These are phyloP conservation scores for Bombus sibiricus DNA, from an alignment of 1,140 invertebrate genomes.

Conservation along the genomic window DNA sequence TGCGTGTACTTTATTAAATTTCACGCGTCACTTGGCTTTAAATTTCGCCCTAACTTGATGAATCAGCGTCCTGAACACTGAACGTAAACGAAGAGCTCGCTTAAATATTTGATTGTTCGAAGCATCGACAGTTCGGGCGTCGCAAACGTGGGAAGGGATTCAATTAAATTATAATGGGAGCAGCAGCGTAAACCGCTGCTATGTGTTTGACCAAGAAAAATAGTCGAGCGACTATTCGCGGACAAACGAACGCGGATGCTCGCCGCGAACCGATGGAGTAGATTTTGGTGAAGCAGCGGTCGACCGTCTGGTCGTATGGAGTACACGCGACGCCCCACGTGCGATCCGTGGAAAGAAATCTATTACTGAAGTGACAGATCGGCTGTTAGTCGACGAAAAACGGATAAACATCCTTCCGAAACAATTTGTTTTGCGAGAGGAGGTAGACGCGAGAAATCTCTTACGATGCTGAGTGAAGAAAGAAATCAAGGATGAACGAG, in stretches of 20 bases:
- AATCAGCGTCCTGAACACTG: not conserved
- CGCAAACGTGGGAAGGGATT: conserved; percentile 3
- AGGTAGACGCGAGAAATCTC: conserved; percentile 11
- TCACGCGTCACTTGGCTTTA: conserved; percentile 24
- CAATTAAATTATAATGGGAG: conserved; percentile 9
- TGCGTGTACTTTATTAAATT: conserved; percentile 59
- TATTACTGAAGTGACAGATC: not conserved
- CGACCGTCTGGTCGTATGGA: not conserved
- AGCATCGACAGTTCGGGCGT: not conserved
- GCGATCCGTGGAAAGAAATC: conserved; percentile 17
- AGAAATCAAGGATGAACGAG: not conserved
- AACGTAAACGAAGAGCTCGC: not conserved
- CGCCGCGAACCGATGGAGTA: not conserved
- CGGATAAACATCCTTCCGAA: not conserved
- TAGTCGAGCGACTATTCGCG: not conserved
- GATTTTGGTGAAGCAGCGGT: not conserved
- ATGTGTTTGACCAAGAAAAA: conserved; percentile 11
- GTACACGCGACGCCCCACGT: conserved; percentile 53
- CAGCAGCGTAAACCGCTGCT: not conserved
- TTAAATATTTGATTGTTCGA: conserved; percentile 12
- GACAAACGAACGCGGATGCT: not conserved
- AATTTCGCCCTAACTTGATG: not conserved
- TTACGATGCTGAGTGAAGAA: not conserved
- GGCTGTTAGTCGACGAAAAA: not conserved
- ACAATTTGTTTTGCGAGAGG: conserved; percentile 31